phyloP scores from a whole-genome alignment of 2,113 vertebrate genomes.

The Gymnogyps californianus region DNA sequence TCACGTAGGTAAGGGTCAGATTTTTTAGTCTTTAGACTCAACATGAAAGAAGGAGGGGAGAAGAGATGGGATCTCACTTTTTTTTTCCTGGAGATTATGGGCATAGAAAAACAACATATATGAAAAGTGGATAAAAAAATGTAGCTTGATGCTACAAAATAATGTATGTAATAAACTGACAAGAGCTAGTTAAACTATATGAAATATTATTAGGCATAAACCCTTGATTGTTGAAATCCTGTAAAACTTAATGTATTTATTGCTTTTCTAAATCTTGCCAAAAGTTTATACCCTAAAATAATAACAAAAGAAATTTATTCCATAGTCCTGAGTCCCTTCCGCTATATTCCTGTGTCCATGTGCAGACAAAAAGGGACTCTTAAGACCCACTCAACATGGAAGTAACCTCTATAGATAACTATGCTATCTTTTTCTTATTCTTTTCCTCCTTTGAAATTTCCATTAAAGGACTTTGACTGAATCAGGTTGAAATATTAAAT shows the following conservation, averaged over 20 bases:
- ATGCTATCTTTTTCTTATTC: not conserved
- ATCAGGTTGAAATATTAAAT: too few species aligned
- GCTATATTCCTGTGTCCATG: not conserved
- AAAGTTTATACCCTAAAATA: not conserved
- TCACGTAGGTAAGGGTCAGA: not conserved
- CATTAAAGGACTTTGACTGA: not conserved
- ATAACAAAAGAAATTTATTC: not conserved
- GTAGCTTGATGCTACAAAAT: not conserved
- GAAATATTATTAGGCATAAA: not conserved
- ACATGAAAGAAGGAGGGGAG: not conserved
- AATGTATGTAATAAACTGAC: not conserved
- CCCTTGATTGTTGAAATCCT: not conserved
- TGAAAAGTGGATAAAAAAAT: not conserved
- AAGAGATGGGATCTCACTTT: not conserved
- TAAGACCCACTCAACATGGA: not conserved
- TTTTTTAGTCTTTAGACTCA: not conserved
- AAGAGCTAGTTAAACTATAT: not conserved
- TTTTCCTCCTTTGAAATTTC: not conserved
- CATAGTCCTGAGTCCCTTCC: not conserved
- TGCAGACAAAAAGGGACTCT: not conserved
- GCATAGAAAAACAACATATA: not conserved
- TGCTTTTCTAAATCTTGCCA: not conserved
- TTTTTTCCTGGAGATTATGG: not conserved
- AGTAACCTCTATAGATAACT: not conserved
- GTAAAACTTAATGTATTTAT: not conserved